Evolutionary conservation across 23 tunicate genomes (phyloP), one percentile per base, ranked within the genome.

Genomic region (Clavelina lepadiformis): DNA sequence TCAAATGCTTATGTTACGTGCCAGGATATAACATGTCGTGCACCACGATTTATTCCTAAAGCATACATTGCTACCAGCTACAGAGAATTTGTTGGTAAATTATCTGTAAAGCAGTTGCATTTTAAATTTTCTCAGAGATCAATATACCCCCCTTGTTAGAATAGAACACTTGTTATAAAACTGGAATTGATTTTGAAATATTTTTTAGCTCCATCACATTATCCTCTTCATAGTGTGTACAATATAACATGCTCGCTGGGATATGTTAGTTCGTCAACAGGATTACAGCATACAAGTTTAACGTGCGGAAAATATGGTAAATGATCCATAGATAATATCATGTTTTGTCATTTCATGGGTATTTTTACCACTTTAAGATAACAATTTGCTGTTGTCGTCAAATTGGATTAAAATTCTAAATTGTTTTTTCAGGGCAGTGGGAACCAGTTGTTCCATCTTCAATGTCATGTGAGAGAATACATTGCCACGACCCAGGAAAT

Each of bases 401-500:
- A n/a, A n/a, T n/a, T n/a, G n/a, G n/a, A n/a, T n/a, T n/a, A n/a
- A n/a, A n/a, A n/a, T n/a, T n/a, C n/a, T n/a, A n/a, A n/a, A n/a
- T n/a, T n/a, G n/a, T 53, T 13, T 59, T 49, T 5, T 18, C 73
- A 85, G 93, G 83, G 55, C 19, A 21, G 23, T 85, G 93, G 93
- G 55, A 51, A 27, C 89, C 89, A 5, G 22, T 52, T 35, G 56
- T 54, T 25, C 77, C 75, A 0, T 23, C 7, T 25, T 5, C 13
- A n/a, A 22, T 61, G 1, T 41, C 56, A 8, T 85, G 93, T 46
- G 74, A 46, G 30, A 44, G 47, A 20, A 24, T 76, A 8, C 5
- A 67, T 31, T 85, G 93, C 38, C 26, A 53, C 13, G 93, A 85
- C 37, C 93, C 93, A 1, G 93, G 93, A 0, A 30, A n/a, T 23